Base-by-base conservation (phyloP, 1,140 invertebrate species). In the Pinna nobilis region DNA sequence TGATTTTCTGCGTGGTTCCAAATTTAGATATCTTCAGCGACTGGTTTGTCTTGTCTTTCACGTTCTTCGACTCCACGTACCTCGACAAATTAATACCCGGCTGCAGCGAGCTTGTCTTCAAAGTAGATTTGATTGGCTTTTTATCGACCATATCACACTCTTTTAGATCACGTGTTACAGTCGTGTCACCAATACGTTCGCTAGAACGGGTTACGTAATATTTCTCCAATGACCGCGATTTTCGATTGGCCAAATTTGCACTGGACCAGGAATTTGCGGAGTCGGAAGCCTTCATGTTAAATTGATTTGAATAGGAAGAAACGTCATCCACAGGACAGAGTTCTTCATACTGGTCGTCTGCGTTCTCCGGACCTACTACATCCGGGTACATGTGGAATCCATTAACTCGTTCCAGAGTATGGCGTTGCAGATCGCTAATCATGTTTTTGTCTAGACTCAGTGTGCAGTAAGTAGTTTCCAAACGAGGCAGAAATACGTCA, bases 391-490 rank as follows among this genome's bases (percentile, higher is more conserved):
- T 59, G 33, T 59, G 30, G 32, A 18, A 33, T n/a, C 53, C 53
- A 7, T 30, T 33, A 30, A 57, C 37, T 7, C 53, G 7, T 57
- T 57, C 53, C 2, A 57, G 32, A 6, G 53, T 57, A 57, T 57
- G 33, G 18, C 55, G 9, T 33, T 59, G 33, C 15, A 33, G 37
- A 33, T 59, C 55, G 18, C 20, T 35, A 3, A 35, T 25, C 33
- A 59, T 35, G n/a, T 30, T 37, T 33, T 59, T 59, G 11, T 59
- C 55, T 3, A 59, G 28, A 33, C 28, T 59, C 7, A 59, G 55
- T 4, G 55, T 59, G 55, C 23, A 33, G 18, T 59, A 59, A 15
- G 55, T 59, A 35, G 55, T 15, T 59, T 59, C 55, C 23, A n/a
- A 35, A 20, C 20, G 28, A n/a, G 30, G 55, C 33, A 59, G 1